Conservation (phyloP, 1,140 invertebrate species). For the Coptotermes formosanus region DNA sequence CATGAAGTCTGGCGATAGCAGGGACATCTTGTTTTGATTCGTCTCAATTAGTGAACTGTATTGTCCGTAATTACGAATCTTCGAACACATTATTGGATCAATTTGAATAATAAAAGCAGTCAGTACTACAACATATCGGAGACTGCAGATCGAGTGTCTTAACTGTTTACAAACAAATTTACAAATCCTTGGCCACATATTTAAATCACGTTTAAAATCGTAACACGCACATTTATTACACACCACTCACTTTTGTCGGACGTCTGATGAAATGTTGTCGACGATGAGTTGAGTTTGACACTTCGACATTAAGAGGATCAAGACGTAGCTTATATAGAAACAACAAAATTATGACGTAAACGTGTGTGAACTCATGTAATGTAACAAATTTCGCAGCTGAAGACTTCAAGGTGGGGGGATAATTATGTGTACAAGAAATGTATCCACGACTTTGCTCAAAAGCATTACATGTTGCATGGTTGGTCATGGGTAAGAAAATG, state of each 20-base stretch:
- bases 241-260: background rate
- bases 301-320: background rate
- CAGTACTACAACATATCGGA: background rate
- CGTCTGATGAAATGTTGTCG: too few relatives aligned
- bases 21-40: background rate
- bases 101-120: background rate
- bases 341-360: background rate
- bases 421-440: background rate
- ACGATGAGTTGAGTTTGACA: too few relatives aligned
- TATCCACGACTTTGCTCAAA: background rate
- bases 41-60: background rate
- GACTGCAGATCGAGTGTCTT: too few relatives aligned
- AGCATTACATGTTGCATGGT: background rate
- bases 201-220: background rate
- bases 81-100: background rate
- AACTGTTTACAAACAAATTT: background rate
- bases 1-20: background rate
- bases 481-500: background rate
- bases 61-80: background rate
- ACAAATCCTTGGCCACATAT: background rate
- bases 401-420: background rate
- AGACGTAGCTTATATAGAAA: background rate
- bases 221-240: background rate
- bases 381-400: background rate
- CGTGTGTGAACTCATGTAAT: background rate